These are phyloP conservation scores for Zaprionus gabonicus DNA, from an alignment of 1,140 invertebrate genomes.

Conservation along the genomic window DNA sequence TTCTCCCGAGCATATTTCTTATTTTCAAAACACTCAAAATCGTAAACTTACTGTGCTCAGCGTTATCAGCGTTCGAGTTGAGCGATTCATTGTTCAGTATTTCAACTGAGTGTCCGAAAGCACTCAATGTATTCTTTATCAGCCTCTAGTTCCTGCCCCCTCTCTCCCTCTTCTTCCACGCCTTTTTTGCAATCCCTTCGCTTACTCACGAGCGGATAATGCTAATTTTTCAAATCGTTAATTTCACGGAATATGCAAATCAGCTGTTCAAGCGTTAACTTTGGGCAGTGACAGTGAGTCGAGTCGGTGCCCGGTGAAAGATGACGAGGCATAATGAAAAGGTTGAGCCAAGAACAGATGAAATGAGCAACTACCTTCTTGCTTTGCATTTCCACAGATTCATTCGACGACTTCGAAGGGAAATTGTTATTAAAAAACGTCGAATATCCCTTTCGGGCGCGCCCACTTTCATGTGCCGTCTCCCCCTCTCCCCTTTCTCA, in stretches of 20 bases:
- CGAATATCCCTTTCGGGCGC: constrained; percentile 54
- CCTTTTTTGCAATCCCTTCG: not conserved
- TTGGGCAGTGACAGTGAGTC: constrained; percentile 40
- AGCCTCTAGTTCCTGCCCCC: too few species aligned
- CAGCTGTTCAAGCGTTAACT: constrained; percentile 67
- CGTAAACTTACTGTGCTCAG: too few species aligned
- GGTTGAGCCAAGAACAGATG: constrained; percentile 4
- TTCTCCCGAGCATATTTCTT: too few species aligned
- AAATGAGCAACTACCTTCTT: constrained; percentile 52
- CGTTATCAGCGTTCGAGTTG: too few species aligned
- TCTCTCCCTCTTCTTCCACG: not conserved
- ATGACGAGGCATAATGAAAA: constrained; percentile 57
- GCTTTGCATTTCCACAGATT: constrained; percentile 64
- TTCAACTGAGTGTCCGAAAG: too few species aligned
- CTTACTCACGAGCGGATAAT: constrained; percentile 17
- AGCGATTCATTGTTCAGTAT: too few species aligned
- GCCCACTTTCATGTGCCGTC: too few species aligned
- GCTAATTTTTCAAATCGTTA: constrained; percentile 74
- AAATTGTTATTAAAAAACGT: constrained; percentile 72
- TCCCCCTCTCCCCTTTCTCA: too few species aligned
- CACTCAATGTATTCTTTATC: too few species aligned
- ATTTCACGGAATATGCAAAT: constrained; percentile 74
- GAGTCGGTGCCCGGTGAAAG: constrained; percentile 10
- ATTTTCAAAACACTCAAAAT: too few species aligned
- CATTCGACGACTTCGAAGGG: constrained; percentile 52